A percentile compares a stretch with the other conserved stretches of the same genome.
Evolutionary conservation across 2,113 vertebrate genomes (phyloP).

Genomic region (Montifringilla adamsi): DNA sequence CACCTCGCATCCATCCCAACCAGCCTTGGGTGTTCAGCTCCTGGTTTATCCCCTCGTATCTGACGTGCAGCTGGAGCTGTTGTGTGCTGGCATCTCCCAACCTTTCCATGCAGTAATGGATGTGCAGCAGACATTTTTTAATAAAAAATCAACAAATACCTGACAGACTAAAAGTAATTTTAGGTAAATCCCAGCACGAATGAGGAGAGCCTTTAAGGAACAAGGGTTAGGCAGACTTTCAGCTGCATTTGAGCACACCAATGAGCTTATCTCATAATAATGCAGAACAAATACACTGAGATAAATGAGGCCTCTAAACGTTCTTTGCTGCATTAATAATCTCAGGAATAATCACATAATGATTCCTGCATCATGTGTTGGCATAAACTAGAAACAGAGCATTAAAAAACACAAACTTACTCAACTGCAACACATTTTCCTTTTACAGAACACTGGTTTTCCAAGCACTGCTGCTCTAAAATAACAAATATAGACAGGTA

Average conservation of each 20-base stretch:
- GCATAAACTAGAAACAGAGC: neutral
- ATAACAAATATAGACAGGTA: neutral
- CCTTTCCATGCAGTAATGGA: rapidly evolving
- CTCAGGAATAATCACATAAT: neutral
- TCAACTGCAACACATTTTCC: neutral
- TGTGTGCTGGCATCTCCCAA: rapidly evolving
- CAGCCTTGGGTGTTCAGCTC: rapidly evolving
- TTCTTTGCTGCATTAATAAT: neutral
- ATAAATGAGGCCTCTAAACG: neutral
- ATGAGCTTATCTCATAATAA: neutral
- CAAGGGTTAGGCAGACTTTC: neutral
- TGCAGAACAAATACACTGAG: neutral
- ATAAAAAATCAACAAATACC: neutral
- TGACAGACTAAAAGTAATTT: neutral
- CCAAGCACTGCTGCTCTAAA: neutral
- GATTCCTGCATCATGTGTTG: neutral
- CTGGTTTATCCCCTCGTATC: rapidly evolving
- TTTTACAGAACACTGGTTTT: neutral
- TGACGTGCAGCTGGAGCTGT: neutral
- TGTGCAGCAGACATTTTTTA: rapidly evolving
- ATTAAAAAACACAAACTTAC: neutral
- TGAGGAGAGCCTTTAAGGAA: neutral
- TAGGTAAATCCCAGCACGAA: neutral
- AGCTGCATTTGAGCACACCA: neutral
- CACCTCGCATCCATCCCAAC: rapidly evolving